phyloP scores from a whole-genome alignment of 2,113 vertebrate species.

The Himantopus leucocephalus region DNA sequence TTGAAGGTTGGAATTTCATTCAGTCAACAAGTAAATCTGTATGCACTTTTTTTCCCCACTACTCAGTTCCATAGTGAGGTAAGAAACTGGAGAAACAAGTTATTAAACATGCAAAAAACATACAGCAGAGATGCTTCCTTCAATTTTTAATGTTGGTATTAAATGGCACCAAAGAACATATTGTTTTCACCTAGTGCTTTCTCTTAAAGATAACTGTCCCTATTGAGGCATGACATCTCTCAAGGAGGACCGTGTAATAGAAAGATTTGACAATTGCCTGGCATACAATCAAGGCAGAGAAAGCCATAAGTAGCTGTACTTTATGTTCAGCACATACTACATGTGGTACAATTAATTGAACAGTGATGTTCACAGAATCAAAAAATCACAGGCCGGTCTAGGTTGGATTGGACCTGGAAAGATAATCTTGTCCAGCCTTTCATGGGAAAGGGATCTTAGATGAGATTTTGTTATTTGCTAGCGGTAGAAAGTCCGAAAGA shows the following conservation, averaged over 20 bases:
- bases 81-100: not conserved
- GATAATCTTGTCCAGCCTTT: not conserved
- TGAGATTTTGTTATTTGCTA: not conserved
- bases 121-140: not conserved
- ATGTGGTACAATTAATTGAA: not conserved
- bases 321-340: not conserved
- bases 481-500: not conserved
- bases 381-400: not conserved
- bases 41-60: not conserved
- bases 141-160: not conserved
- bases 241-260: not conserved
- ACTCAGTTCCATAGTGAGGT: not conserved
- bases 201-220: not conserved
- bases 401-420: not conserved
- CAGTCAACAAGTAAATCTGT: not conserved
- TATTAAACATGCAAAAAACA: not conserved
- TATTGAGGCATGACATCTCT: not conserved
- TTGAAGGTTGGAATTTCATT: not conserved
- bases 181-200: not conserved
- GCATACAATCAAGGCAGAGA: not conserved
- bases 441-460: not conserved
- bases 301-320: not conserved
- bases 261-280: not conserved
- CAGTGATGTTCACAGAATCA: not conserved
- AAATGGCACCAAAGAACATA: not conserved